phyloP scores from a whole-genome alignment of 64 coral and sea anemone species.

The Stichodactyla helianthus region DNA sequence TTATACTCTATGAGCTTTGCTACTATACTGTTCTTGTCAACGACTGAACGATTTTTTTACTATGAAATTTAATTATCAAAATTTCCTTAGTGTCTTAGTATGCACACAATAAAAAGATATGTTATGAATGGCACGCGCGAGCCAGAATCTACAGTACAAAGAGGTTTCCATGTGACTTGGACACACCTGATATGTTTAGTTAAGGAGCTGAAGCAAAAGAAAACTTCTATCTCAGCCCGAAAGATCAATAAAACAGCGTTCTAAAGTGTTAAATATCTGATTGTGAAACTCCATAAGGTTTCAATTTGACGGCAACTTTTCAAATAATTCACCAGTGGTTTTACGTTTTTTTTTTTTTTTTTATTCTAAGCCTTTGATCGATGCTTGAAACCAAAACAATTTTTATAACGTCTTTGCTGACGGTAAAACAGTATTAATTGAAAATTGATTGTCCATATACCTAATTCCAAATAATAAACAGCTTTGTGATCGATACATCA shows the following conservation, averaged over 20 bases:
- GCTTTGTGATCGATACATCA: not conserved
- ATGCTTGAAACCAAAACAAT: too few species aligned
- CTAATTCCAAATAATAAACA: not conserved
- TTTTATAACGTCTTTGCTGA: not conserved
- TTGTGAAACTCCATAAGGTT: not conserved
- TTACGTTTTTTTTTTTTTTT: too few species aligned
- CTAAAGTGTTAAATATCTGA: not conserved
- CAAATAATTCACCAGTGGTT: too few species aligned
- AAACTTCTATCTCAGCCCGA: not conserved
- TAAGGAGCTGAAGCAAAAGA: not conserved
- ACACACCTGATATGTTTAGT: not conserved
- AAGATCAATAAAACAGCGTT: not conserved
- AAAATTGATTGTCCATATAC: not conserved
- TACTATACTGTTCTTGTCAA: conserved; percentile 52
- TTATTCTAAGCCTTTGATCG: too few species aligned
- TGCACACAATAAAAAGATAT: not conserved
- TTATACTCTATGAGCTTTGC: conserved; percentile 12
- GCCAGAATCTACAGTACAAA: not conserved
- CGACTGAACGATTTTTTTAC: conserved; percentile 51
- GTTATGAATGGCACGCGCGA: not conserved
- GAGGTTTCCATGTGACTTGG: not conserved
- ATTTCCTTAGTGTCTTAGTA: not conserved
- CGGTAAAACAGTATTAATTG: not conserved
- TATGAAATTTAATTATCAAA: conserved; percentile 91
- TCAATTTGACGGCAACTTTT: not conserved